Evolutionary conservation across 2,888 invertebrate genomes (phyloP), one percentile per base, ranked within the genome.

Genomic region (Geophilus truncorum): DNA sequence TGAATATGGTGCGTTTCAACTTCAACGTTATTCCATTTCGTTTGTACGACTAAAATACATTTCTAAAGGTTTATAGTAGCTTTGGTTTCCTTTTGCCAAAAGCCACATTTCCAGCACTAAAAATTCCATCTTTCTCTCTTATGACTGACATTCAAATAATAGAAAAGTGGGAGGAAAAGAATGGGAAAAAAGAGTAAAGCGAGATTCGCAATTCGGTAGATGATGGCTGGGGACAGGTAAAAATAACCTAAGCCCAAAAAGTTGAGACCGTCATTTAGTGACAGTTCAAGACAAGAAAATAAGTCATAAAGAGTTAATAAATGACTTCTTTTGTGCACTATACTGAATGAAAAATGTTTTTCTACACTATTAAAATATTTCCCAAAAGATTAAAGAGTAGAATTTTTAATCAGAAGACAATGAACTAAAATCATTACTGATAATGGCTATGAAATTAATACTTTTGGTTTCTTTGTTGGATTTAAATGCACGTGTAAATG

Each of bases 121-220:
- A 62, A 62, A 62, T 62, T 23, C 62, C 62, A 62, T 62, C 62
- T n/a, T 70, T 25, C 12, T 25, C 70, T 70, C 25, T 70, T 70
- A 70, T 70, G 25, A 70, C 70, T 70, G 70, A 70, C 70, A 70
- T 70, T 70, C 25, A 25, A 70, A 70, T 45, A 45, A 45, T 45
- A 15, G 45, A 70, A 9, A 70, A 70, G 5, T 25, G 15, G 25
- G 28, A 25, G 28, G 28, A 70, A 70, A 70, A 4, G 3, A 34
- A 40, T 6, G 1, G 12, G 4, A 7, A 40, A 40, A 40, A 40
- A 40, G 12, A 40, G n/a, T 40, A 40, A 51, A 51, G 18, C n/a
- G 51, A 51, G 3, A 51, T 51, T 51, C 18, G 51, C 51, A 51
- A 5, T 9, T 51, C 6, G 7, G 51, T 51, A 7, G n/a, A 18